phyloP scores from a whole-genome alignment of 1,140 invertebrate genomes.

The Drosophila sechellia region DNA sequence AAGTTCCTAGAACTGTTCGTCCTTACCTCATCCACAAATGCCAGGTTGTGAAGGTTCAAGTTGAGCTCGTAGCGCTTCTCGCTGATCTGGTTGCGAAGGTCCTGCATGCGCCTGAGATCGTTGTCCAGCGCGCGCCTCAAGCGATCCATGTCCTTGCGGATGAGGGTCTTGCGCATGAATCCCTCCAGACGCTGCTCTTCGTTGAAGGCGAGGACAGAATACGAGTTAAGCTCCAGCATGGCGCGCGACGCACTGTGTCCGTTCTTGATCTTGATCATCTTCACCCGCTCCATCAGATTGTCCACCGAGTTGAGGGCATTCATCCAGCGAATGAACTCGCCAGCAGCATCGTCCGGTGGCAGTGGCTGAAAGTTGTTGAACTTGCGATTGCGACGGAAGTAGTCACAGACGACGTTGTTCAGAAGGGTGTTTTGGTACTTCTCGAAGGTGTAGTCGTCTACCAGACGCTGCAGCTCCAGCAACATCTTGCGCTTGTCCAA shows the following conservation, averaged over 20 bases:
- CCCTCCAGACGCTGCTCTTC: constrained; percentile 22
- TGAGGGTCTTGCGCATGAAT: constrained; percentile 19
- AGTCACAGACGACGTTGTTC: constrained; percentile 13
- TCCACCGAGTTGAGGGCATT: constrained; percentile 17
- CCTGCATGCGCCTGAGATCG: constrained; percentile 27
- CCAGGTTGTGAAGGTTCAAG: constrained; percentile 27
- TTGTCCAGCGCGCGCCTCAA: constrained; percentile 24
- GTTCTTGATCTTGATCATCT: constrained; percentile 17
- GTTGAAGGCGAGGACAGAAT: constrained; percentile 13
- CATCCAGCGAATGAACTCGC: constrained; percentile 6
- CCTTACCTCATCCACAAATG: constrained; percentile 32
- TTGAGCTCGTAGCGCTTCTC: constrained; percentile 42
- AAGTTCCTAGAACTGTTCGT: too few species aligned
- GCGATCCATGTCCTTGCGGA: constrained; percentile 28
- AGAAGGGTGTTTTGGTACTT: neutral
- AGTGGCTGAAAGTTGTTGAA: constrained; percentile 3
- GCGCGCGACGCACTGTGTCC: neutral
- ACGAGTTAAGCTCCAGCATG: constrained; percentile 14
- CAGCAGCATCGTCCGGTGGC: neutral
- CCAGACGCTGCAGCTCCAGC: neutral
- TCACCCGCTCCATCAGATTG: constrained; percentile 19
- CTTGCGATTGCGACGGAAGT: constrained; percentile 24
- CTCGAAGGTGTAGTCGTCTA: constrained; percentile 1
- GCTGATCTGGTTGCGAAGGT: constrained; percentile 36
- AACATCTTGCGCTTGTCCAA: constrained; percentile 31